Conservation (phyloP, 1,140 invertebrate species). For the Aphelenchoides fujianensis region DNA sequence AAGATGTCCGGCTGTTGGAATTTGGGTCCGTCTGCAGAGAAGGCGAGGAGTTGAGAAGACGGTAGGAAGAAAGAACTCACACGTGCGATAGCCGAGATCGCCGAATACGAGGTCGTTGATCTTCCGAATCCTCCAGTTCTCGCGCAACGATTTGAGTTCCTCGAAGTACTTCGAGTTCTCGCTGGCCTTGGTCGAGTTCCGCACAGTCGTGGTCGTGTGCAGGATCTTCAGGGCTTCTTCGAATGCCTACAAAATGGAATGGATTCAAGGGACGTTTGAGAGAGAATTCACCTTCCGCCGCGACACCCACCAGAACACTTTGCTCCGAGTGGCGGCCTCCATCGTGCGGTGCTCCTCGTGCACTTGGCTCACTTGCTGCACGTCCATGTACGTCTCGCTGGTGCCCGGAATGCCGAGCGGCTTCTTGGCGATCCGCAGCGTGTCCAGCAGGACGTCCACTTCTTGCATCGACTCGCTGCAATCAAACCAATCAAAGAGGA, state of each 20-base stretch:
- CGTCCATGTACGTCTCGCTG: constrained; percentile 20
- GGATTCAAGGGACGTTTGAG: background rate
- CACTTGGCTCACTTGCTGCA: constrained; percentile 2
- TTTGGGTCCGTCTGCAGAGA: constrained; percentile 39
- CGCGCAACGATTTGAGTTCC: constrained; percentile 40
- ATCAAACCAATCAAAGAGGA: background rate
- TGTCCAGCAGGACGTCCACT: constrained; percentile 37
- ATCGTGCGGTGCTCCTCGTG: constrained; percentile 6
- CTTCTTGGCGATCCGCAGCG: constrained; percentile 33
- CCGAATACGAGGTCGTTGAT: constrained; percentile 42
- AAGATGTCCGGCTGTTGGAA: constrained; percentile 40
- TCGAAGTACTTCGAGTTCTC: constrained; percentile 30
- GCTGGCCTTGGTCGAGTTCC: background rate
- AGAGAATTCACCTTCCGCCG: constrained; percentile 26
- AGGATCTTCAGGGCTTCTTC: constrained; percentile 33
- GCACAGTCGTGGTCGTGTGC: background rate
- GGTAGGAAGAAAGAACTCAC: no score
- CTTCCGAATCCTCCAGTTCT: constrained; percentile 49
- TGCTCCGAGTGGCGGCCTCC: constrained; percentile 20
- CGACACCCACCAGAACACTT: constrained; percentile 30
- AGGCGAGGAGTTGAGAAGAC: no score
- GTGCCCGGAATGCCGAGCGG: constrained; percentile 19
- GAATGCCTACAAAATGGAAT: constrained; percentile 34
- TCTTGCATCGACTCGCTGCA: constrained; percentile 44
- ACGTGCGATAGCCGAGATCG: constrained; percentile 47